Evolutionary conservation across 2,113 vertebrate species (phyloP), one percentile per base, ranked within the genome.

Genomic region (Chroicocephalus ridibundus): DNA sequence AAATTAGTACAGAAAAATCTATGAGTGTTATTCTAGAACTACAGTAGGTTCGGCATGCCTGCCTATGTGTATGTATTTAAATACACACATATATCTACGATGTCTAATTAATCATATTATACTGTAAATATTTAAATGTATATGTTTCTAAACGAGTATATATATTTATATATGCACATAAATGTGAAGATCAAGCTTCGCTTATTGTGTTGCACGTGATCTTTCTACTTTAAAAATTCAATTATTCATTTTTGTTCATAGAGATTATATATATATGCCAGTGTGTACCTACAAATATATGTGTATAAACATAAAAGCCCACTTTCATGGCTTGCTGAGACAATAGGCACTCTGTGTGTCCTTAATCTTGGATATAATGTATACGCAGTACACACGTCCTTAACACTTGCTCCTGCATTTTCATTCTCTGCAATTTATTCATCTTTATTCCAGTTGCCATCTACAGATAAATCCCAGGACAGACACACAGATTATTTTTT

Each of bases 391-490:
- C 62, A 93, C 62, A 60, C 36, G 61, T 66, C 60, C 87, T 91
- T 60, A 93, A 83, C 91, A 60, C 71, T 95, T 83, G 51, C 72
- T 91, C 51, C 79, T 88, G 71, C 31, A 13, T 95, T 97, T 96
- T 94, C 84, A 18, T 95, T 74, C 82, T 83, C 88, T 93, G 86
- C 78, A 62, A 76, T 46, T 95, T 72, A 62, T 14, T 79, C n/a
- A 42, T 86, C 92, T 81, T 79, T 78, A 44, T 88, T 83, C 77
- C 68, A 72, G 5, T 93, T 88, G 84, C 61, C 64, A 86, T 84
- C 88, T 72, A 88, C 68, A 85, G 86, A 96, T 74, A 96, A 96
- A 96, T 93, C 47, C 54, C 11, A 79, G 93, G 93, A 82, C 18
- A 42, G 64, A 72, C 82, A 84, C 44, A 82, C n/a, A 66, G 40